Evolutionary conservation across 2,113 vertebrate genomes (phyloP).

Genomic region (Ivindomyrus marchei): DNA sequence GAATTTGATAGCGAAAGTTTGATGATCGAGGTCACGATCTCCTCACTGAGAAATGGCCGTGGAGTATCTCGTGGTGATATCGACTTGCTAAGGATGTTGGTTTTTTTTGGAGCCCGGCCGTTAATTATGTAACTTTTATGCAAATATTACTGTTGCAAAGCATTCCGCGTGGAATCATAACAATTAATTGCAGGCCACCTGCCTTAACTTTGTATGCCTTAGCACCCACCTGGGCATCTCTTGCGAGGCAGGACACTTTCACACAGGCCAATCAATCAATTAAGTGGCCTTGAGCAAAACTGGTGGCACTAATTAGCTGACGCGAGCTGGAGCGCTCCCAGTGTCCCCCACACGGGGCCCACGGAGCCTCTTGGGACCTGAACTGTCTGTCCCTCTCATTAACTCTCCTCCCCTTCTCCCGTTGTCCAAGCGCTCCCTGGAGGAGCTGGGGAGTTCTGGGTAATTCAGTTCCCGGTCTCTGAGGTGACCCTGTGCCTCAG

Average conservation of each 20-base stretch:
- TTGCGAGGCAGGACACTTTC: conserved; percentile 39
- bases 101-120: conserved; percentile 41
- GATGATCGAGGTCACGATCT: background rate
- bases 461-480: conserved; percentile 65
- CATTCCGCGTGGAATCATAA: conserved; percentile 36
- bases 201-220: conserved; percentile 22
- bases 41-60: conserved; percentile 46
- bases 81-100: conserved; percentile 32
- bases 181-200: conserved; percentile 33
- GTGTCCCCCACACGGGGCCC: conserved; percentile 41
- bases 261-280: conserved; percentile 63
- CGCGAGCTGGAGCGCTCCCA: conserved; percentile 40
- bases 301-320: conserved; percentile 63
- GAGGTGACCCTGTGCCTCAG: conserved; percentile 65
- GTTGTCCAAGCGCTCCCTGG: conserved; percentile 62
- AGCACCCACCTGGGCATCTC: conserved; percentile 21
- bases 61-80: conserved; percentile 42
- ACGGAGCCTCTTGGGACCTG: conserved; percentile 51
- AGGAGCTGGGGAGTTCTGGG: conserved; percentile 57
- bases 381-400: conserved; percentile 68
- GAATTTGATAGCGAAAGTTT: conserved; percentile 20
- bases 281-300: conserved; percentile 57
- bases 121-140: conserved; percentile 44
- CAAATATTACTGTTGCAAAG: conserved; percentile 36
- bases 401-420: conserved; percentile 63